These are phyloP conservation scores for Dryobota labecula DNA, from an alignment of 2,888 invertebrate genomes.

Conservation along the genomic window DNA sequence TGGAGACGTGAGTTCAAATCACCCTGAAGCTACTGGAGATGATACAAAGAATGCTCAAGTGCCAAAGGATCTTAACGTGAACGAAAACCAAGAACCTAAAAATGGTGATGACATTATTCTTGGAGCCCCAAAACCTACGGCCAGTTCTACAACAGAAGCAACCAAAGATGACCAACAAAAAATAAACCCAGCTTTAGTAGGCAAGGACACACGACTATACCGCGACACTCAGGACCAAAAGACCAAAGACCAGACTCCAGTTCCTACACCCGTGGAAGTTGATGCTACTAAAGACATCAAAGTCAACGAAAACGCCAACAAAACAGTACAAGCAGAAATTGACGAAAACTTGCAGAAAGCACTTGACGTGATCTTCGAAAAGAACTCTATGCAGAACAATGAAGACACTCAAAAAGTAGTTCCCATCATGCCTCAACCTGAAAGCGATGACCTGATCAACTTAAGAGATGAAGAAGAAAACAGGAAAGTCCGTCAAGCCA, in stretches of 20 bases:
- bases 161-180: constrained; percentile 30
- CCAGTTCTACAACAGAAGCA: constrained; percentile 26
- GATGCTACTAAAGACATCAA: constrained; percentile 31
- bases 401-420: constrained; percentile 13
- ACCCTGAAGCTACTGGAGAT: constrained; percentile 26
- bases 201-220: constrained; percentile 32
- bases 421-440: constrained; percentile 24
- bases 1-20: too few species aligned
- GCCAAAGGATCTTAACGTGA: constrained; percentile 36
- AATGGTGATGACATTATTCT: constrained; percentile 29
- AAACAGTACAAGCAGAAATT: constrained; percentile 5
- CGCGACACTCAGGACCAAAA: constrained; percentile 47
- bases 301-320: constrained; percentile 27
- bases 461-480: constrained; percentile 28
- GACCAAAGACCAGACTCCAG: constrained; percentile 22
- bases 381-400: constrained; percentile 18
- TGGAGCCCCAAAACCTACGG: constrained; percentile 25
- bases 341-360: constrained; percentile 21
- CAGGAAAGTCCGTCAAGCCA: constrained; percentile 25
- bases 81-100: constrained; percentile 29
- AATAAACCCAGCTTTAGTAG: constrained; percentile 28
- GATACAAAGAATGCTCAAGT: constrained; percentile 39
- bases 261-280: constrained; percentile 4
- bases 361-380: constrained; percentile 1
- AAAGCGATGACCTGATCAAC: constrained; percentile 25